These are phyloP conservation scores for Aphis gossypii DNA, from an alignment of 1,140 invertebrate species.

Conservation along the genomic window DNA sequence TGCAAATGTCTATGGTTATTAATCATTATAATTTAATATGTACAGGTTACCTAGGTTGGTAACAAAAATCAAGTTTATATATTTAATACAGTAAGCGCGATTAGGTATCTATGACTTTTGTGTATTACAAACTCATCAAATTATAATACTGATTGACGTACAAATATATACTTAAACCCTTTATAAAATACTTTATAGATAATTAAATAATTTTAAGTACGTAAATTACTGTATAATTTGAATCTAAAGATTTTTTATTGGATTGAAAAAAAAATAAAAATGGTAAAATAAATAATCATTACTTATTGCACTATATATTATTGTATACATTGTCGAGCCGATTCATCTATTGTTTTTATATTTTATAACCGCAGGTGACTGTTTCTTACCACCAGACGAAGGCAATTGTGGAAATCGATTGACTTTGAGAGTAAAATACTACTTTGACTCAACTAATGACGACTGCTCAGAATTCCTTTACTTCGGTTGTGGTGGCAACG, in stretches of 20 bases:
- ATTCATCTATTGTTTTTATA: constrained; percentile 59
- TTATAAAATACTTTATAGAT: neutral
- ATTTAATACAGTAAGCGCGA: neutral
- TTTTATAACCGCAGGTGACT: constrained; percentile 69
- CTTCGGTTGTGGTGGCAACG: constrained; percentile 75
- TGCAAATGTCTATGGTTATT: neutral
- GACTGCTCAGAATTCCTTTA: constrained; percentile 74
- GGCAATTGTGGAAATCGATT: constrained; percentile 81
- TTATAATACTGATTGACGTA: neutral
- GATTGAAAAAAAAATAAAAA: neutral
- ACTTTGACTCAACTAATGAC: constrained; percentile 73
- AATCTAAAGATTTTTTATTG: neutral
- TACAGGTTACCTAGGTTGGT: no score
- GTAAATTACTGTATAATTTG: neutral
- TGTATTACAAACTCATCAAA: neutral
- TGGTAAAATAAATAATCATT: neutral
- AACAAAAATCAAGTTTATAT: neutral
- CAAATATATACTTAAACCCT: neutral
- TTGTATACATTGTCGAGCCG: neutral
- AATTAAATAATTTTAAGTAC: neutral
- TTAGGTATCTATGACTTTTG: neutral
- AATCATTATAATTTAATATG: neutral
- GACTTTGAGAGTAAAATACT: constrained; percentile 79
- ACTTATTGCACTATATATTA: neutral
- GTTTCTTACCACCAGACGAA: constrained; percentile 76